Percentiles rank a stretch among this genome's conserved stretches.
These are phyloP conservation scores for Perodicticus potto DNA, from an alignment of 2,797 vertebrate species.

Conservation along the genomic window DNA sequence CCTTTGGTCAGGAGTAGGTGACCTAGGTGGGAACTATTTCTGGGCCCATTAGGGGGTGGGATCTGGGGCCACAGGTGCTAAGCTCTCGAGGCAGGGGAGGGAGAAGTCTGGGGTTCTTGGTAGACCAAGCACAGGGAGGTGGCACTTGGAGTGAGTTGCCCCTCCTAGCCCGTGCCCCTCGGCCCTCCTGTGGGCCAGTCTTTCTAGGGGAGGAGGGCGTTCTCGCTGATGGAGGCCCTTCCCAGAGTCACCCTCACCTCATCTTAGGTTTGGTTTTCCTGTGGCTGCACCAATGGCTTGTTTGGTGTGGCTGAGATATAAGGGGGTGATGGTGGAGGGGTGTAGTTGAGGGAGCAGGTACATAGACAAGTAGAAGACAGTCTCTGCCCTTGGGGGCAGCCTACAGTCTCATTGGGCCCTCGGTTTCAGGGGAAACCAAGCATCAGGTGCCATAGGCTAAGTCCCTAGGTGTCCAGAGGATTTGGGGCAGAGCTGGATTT, in stretches of 20 bases:
- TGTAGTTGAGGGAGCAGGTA: neutral
- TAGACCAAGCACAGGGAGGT: fast-evolving
- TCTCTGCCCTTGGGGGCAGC: neutral
- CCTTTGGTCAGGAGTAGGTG: neutral
- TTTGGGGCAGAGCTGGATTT: neutral
- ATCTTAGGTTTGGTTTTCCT: neutral
- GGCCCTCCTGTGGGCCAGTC: neutral
- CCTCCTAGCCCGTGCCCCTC: neutral
- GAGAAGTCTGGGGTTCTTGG: neutral
- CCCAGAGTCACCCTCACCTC: neutral
- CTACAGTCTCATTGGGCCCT: neutral
- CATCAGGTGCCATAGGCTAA: neutral
- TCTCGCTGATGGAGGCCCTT: neutral
- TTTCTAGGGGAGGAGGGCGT: neutral
- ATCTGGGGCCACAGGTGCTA: neutral
- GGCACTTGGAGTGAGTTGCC: neutral
- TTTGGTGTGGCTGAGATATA: neutral
- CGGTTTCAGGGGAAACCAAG: neutral
- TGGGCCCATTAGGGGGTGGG: neutral
- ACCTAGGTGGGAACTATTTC: neutral
- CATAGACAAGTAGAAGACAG: neutral
- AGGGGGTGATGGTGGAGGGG: neutral
- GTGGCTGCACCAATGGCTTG: neutral
- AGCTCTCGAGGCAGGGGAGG: neutral
- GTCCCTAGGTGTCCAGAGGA: neutral